These are phyloP conservation scores for Drosophila lacertosa DNA, from an alignment of 1,140 invertebrate genomes.

Conservation along the genomic window DNA sequence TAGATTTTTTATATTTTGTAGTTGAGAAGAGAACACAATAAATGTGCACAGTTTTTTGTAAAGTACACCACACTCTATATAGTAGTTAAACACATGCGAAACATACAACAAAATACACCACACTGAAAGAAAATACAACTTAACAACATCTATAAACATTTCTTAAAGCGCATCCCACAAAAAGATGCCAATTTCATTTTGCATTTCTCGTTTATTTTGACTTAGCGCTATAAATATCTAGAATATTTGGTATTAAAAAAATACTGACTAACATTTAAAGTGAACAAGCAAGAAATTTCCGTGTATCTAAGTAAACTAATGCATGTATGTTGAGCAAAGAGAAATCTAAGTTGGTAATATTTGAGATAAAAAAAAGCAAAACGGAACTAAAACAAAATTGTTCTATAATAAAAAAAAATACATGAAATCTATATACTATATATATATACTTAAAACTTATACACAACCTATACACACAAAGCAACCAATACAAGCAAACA, in stretches of 20 bases:
- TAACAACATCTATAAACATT: constrained; percentile 15
- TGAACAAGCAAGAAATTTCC: constrained; percentile 13
- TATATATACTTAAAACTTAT: constrained; percentile 46
- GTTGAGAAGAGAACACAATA: constrained; percentile 9
- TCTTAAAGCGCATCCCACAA: constrained; percentile 27
- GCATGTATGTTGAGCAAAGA: constrained; percentile 58
- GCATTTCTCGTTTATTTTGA: constrained; percentile 25
- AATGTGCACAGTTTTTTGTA: constrained; percentile 21
- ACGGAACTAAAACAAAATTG: constrained; percentile 34
- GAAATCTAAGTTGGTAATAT: constrained; percentile 24
- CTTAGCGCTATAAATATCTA: constrained; percentile 15
- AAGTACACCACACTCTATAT: constrained; percentile 12
- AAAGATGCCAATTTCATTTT: constrained; percentile 27
- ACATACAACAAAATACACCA: constrained; percentile 3
- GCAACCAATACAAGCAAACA: constrained; percentile 54
- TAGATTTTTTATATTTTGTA: constrained; percentile 56
- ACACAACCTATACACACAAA: constrained; percentile 49
- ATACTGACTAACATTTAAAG: constrained; percentile 2
- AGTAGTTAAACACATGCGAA: constrained; percentile 11
- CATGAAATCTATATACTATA: constrained; percentile 45
- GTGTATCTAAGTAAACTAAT: constrained; percentile 36
- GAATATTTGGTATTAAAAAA: neutral
- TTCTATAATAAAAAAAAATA: constrained; percentile 42
- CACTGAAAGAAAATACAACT: constrained; percentile 5
- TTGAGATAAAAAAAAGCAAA: constrained; percentile 33